Base-by-base conservation (phyloP, 53 echinoderm and acorn worm genomes). In the Temnopleurus reevesii region DNA sequence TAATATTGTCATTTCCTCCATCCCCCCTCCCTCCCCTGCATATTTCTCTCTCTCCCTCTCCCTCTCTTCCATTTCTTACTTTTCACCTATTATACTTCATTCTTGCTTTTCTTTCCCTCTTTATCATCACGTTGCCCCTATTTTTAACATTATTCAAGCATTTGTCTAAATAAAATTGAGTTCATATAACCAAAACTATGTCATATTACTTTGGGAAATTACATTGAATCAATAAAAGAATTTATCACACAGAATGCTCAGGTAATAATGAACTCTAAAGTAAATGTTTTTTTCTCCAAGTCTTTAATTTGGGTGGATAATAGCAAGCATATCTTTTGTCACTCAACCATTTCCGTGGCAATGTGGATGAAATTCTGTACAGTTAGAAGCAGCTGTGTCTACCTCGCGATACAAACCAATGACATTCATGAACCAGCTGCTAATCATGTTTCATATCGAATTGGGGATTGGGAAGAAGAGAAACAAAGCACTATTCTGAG, bases 341-440 rank as follows among this genome's bases (percentile, higher is more conserved):
- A 71, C 41, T n/a, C 71, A 49, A 26, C 71, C 23, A 17, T 71
- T 21, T 71, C 71, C 21, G 24, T 71, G n/a, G 21, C 6, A 41
- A 66, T n/a, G 10, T 38, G 21, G 71, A 21, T 36, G 41, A 71
- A 19, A 71, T 71, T 71, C 41, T 71, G 71, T 71, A 71, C 41
- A 41, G 41, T 63, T 63, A 33, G 5, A 23, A 38, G 71, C 71
- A 71, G 71, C 71, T 71, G 71, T 71, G 21, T 71, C 19, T n/a
- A n/a, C 38, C 71, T 71, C n/a, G n/a, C n/a, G 71, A 41, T 36
- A 71, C 71, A 71, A n/a, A 71, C 19, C 17, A 8, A n/a, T 2
- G 23, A 71, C 71, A 71, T 71, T 71, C 3, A 65, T 21, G 23
- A n/a, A 18, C 71, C 71, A 71, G 71, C 71, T 71, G 71, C 71